Conservation (phyloP, 1,140 invertebrate genomes). For the Drosophila ironensis region DNA sequence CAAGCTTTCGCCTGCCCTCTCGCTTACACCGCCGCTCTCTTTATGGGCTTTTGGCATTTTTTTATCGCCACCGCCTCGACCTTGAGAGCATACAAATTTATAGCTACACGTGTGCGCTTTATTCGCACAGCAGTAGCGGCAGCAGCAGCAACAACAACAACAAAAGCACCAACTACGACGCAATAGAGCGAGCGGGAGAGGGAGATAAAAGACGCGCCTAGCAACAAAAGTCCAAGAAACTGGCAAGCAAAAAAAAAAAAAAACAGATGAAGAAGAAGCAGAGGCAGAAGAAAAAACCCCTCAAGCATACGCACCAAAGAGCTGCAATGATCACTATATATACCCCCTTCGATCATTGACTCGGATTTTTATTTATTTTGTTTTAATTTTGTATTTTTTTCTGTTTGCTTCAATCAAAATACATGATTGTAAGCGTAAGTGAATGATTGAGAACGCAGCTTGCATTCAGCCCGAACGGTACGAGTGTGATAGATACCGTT, state of each 20-base stretch:
- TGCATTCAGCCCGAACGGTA: too few species aligned
- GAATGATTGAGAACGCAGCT: too few species aligned
- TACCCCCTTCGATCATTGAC: too few species aligned
- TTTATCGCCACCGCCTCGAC: constrained; percentile 50
- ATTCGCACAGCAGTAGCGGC: too few species aligned
- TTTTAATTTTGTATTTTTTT: not conserved
- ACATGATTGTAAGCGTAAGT: too few species aligned
- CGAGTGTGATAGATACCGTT: too few species aligned
- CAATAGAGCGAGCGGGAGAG: not conserved
- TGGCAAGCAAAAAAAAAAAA: constrained; percentile 1
- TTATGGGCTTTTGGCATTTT: constrained; percentile 32
- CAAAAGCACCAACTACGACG: constrained; percentile 29
- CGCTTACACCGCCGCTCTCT: constrained; percentile 2
- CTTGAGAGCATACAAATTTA: constrained; percentile 79
- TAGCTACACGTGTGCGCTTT: constrained; percentile 77
- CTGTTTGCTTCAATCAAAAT: too few species aligned
- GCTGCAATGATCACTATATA: too few species aligned
- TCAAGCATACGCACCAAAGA: not conserved
- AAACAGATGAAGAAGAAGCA: not conserved
- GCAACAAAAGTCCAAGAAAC: constrained; percentile 48
- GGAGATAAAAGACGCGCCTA: constrained; percentile 53
- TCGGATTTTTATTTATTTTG: not conserved
- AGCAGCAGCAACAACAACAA: constrained; percentile 44
- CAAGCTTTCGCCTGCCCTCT: constrained; percentile 12
- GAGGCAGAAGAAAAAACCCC: not conserved